phyloP scores from a whole-genome alignment of 2,888 invertebrate genomes.

The Tetrapedia diversipes region DNA sequence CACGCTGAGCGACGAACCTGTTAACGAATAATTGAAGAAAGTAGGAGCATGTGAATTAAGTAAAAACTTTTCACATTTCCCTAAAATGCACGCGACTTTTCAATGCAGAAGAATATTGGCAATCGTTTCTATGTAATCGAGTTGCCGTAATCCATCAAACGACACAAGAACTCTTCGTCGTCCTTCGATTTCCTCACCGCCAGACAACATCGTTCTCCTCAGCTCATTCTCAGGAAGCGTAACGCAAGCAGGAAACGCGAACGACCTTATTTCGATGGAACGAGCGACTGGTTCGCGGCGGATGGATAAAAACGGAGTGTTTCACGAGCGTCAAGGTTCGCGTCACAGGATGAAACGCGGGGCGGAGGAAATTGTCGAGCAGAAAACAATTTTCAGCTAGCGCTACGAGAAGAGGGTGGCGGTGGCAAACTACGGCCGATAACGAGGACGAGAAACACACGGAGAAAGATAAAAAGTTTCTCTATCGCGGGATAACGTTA shows the following conservation, averaged over 20 bases:
- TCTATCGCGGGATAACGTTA: constrained; percentile 72
- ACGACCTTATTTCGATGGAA: background rate
- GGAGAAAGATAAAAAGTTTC: constrained; percentile 66
- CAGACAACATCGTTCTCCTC: too few species aligned
- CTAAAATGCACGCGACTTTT: too few species aligned
- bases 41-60: too few species aligned
- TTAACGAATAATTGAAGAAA: too few species aligned
- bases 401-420: background rate
- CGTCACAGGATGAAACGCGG: background rate
- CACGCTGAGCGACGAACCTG: too few species aligned
- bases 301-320: background rate
- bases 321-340: constrained; percentile 13
- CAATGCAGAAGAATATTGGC: too few species aligned
- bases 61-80: too few species aligned
- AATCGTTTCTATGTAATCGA: too few species aligned
- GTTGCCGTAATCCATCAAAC: too few species aligned
- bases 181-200: too few species aligned
- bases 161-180: too few species aligned
- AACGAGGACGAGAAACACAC: constrained; percentile 54
- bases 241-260: background rate
- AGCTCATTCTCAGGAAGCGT: too few species aligned
- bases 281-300: background rate
- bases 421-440: constrained; percentile 30
- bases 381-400: constrained; percentile 64
- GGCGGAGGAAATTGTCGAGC: constrained; percentile 30